phyloP scores from a whole-genome alignment of 2,797 vertebrate species.

The Cygnus olor region DNA sequence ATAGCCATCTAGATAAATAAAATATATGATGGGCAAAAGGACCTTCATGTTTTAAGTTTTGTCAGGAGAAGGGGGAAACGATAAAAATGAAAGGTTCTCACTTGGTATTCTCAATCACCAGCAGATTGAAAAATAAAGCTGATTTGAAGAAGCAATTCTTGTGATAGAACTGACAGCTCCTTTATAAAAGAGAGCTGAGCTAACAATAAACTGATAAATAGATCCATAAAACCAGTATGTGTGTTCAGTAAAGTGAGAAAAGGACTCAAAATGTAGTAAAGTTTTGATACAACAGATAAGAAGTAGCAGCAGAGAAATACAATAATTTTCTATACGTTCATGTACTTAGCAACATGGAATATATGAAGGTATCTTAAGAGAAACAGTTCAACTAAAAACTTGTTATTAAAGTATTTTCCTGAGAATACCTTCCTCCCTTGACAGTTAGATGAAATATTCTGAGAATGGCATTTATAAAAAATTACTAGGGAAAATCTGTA shows the following conservation, averaged over 20 bases:
- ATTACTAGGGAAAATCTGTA: not conserved
- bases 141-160: slow-evolving; percentile 31
- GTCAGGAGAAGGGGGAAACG: not conserved
- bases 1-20: slow-evolving; percentile 20
- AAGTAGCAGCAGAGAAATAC: not conserved
- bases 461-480: not conserved
- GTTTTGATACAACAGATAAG: not conserved
- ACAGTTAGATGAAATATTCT: not conserved
- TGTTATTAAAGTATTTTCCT: not conserved
- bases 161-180: slow-evolving; percentile 2
- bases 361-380: not conserved
- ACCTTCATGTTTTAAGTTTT: not conserved
- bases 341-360: not conserved
- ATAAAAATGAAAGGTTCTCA: not conserved
- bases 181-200: slow-evolving; percentile 33
- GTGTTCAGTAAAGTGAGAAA: slow-evolving; percentile 7
- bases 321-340: not conserved
- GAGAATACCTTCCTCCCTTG: not conserved
- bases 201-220: slow-evolving; percentile 51
- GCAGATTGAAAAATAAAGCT: slow-evolving; percentile 31
- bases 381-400: not conserved
- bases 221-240: not conserved
- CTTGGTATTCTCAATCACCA: not conserved
- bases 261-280: not conserved
- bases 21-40: not conserved